Percentiles rank a stretch among this genome's conserved stretches.
These are phyloP conservation scores for Hemichromis elongatus DNA, from an alignment of 2,113 vertebrate species.

Conservation along the genomic window DNA sequence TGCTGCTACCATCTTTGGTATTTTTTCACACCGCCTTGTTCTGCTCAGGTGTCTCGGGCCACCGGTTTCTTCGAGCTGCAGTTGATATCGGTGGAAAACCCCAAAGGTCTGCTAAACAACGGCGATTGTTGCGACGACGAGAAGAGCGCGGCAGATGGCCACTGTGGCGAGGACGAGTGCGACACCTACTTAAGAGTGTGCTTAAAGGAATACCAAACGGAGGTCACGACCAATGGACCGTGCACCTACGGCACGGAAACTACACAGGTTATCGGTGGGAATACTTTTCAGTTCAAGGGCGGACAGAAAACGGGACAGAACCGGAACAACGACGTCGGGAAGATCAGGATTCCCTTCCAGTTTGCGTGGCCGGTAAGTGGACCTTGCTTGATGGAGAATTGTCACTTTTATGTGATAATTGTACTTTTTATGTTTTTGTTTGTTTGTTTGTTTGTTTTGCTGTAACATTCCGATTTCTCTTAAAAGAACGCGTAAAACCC, in stretches of 20 bases:
- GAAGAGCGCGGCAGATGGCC: conserved; percentile 68
- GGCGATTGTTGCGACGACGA: conserved; percentile 88
- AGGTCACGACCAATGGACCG: conserved; percentile 78
- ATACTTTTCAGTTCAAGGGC: conserved; percentile 85
- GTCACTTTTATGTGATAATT: not conserved
- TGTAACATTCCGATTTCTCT: not conserved
- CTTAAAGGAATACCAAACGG: conserved; percentile 92
- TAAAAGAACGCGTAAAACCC: not conserved
- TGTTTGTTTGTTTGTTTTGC: not conserved
- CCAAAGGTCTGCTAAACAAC: conserved; percentile 82
- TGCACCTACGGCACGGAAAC: conserved; percentile 89
- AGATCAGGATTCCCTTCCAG: conserved; percentile 87
- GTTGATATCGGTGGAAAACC: conserved; percentile 86
- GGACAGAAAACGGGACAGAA: conserved; percentile 71
- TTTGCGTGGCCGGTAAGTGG: conserved; percentile 93
- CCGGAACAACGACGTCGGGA: conserved; percentile 73
- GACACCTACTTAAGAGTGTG: conserved; percentile 91
- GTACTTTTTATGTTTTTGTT: not conserved
- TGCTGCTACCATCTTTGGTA: not conserved
- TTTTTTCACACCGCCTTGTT: not conserved
- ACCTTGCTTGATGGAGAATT: not conserved
- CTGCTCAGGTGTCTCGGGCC: conserved; percentile 82
- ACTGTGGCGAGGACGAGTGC: conserved; percentile 84
- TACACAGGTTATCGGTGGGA: conserved; percentile 88
- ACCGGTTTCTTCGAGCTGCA: conserved; percentile 95